phyloP scores from a whole-genome alignment of 2,888 invertebrate genomes.

The Parthenolecanium corni region DNA sequence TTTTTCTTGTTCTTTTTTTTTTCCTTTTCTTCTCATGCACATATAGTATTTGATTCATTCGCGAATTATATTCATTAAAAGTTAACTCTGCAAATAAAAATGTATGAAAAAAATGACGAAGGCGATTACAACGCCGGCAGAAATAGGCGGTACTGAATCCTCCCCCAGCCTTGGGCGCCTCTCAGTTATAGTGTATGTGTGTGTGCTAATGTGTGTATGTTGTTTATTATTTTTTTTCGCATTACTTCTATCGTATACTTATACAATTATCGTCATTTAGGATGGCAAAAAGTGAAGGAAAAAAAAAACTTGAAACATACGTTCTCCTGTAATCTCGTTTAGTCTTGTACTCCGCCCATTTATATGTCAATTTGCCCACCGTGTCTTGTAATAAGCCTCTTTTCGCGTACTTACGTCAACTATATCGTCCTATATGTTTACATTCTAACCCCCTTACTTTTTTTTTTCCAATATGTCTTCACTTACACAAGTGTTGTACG shows the following conservation, averaged over 20 bases:
- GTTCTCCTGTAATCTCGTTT: conserved; percentile 13
- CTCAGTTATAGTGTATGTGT: neutral
- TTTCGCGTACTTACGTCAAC: neutral
- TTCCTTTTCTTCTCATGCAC: no score
- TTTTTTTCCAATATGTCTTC: no score
- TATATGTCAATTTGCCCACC: conserved; percentile 19
- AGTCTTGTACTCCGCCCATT: conserved; percentile 22
- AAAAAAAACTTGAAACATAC: conserved; percentile 11
- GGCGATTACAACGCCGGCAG: conserved; percentile 7
- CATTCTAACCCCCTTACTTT: no score
- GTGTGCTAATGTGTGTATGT: no score
- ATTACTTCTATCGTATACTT: neutral
- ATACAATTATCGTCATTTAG: conserved; percentile 14
- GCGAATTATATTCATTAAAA: neutral
- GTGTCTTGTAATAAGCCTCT: neutral
- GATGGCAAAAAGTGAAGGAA: no score
- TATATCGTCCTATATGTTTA: neutral
- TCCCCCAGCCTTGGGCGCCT: conserved; percentile 9
- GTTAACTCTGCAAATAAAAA: neutral
- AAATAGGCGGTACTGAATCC: conserved; percentile 19
- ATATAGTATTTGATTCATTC: neutral
- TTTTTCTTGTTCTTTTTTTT: no score
- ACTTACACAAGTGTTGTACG: no score
- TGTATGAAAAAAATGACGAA: neutral
- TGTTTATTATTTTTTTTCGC: no score